These are phyloP conservation scores for Onychorhynchus coronatus DNA, from an alignment of 2,113 vertebrate species.

Conservation along the genomic window DNA sequence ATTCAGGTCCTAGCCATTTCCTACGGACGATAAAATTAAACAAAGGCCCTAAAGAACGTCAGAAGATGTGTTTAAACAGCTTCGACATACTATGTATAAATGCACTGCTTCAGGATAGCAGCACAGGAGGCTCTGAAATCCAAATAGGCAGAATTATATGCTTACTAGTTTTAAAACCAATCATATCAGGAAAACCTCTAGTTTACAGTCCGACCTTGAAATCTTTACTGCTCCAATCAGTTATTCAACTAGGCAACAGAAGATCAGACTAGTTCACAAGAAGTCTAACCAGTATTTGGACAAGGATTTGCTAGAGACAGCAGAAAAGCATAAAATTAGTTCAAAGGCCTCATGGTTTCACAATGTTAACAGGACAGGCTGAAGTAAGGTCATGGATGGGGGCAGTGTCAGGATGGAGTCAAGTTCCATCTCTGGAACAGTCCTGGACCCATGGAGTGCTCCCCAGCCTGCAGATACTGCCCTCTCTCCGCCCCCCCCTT, in stretches of 20 bases:
- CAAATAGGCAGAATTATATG: background rate
- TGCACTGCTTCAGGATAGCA: accelerated
- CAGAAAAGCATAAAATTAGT: background rate
- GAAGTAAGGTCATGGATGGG: background rate
- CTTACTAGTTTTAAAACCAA: background rate
- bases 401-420: background rate
- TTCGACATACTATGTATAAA: background rate
- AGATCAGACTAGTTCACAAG: background rate
- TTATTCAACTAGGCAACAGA: background rate
- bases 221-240: background rate
- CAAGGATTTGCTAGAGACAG: background rate
- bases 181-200: background rate
- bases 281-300: background rate
- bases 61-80: background rate
- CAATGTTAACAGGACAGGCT: background rate
- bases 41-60: background rate
- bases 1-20: background rate
- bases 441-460: accelerated
- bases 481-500: background rate
- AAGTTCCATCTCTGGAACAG: background rate
- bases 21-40: background rate
- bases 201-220: background rate
- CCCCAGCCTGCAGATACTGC: background rate
- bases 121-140: accelerated
- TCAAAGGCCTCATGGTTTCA: background rate